Conservation (phyloP, 2,888 invertebrate genomes). For the Pammene fasciana region DNA sequence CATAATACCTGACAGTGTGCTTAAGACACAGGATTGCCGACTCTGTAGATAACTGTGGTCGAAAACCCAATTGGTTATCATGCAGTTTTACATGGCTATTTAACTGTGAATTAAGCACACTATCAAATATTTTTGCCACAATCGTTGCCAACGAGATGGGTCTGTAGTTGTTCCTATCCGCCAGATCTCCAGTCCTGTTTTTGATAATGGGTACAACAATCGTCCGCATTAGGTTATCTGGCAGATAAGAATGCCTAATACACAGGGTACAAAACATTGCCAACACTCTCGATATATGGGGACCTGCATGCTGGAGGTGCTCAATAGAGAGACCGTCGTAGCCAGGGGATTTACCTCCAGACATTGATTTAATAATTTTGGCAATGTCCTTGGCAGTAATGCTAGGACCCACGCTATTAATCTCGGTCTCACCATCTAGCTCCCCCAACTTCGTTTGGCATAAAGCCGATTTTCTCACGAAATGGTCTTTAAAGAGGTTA, state of each 20-base stretch:
- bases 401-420: no score
- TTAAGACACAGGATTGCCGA: no score
- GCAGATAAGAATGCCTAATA: background rate
- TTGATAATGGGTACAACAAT: background rate
- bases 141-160: background rate
- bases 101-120: constrained; percentile 5
- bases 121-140: background rate
- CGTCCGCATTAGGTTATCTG: background rate
- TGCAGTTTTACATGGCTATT: background rate
- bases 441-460: background rate
- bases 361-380: background rate
- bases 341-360: no score
- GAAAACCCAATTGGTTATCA: no score
- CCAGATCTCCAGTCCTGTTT: background rate
- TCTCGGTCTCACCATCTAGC: background rate
- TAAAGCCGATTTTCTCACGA: background rate
- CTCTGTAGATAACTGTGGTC: no score
- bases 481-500: constrained; percentile 2
- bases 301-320: background rate
- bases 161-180: background rate
- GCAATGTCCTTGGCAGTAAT: no score
- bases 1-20: no score
- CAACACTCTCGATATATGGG: background rate
- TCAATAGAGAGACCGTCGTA: no score
- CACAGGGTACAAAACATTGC: background rate